Evolutionary conservation across 2,888 invertebrate species (phyloP), one percentile per base, ranked within the genome.

Genomic region (Teleogryllus oceanicus): DNA sequence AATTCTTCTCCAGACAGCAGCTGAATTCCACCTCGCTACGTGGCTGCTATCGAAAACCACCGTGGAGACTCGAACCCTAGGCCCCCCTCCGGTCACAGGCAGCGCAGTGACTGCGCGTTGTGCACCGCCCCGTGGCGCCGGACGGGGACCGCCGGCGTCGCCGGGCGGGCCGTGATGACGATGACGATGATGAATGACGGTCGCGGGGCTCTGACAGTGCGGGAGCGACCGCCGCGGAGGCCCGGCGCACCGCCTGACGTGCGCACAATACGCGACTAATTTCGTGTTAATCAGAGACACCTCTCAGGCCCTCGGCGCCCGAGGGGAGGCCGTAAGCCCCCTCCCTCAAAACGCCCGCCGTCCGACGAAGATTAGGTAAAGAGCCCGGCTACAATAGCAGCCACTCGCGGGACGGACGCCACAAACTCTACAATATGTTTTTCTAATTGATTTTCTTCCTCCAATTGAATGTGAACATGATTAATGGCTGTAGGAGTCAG

Each of bases 241-340:
- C 62, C 62, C 62, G 18, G 3, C 62, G 62, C 62, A 24, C 8
- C 5, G 37, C 62, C 16, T 62, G 62, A 62, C 62, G n/a, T 16
- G 13, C 13, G 13, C 62, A 62, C 62, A 62, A 62, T 62, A 62
- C 62, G 62, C 62, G 62, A 62, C 62, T 62, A 62, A 62, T 62
- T 62, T 62, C n/a, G 62, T 62, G 62, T 62, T 62, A 62, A 62
- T 62, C 62, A 62, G 62, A n/a, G 62, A 62, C 62, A 62, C 62
- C n/a, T 62, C 62, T 11, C 13, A 37, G 37, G 5, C 37, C 37
- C 37, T 1, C 37, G 37, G 37, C 37, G 37, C 37, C 37, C 37
- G 37, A 37, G 13, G 62, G 62, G 62, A 3, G n/a, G 13, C n/a
- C 13, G 62, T 62, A 11, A 62, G 62, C 62, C 37, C 37, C 37